Base-by-base conservation (phyloP, 2,888 invertebrate genomes). In the Anagyrus pseudococci region DNA sequence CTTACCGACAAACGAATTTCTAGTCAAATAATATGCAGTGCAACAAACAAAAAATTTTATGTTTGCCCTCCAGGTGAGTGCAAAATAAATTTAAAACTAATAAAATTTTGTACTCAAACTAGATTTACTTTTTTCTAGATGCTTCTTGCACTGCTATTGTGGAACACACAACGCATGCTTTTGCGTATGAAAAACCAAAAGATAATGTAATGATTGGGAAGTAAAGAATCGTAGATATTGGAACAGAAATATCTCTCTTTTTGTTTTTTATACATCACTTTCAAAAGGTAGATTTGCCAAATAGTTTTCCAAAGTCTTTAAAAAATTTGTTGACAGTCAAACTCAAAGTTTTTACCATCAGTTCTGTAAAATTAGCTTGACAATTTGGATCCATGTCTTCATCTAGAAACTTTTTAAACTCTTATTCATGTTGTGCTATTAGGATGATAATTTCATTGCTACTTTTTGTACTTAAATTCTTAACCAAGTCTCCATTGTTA, bases 1-100 rank as follows among this genome's bases (percentile, higher is more conserved):
- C 79, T 79, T 50, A 72, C 73, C 13, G 72, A 73, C 25, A 79
- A 76, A 72, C 68, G 69, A 19, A 66, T 68, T 61, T 67, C 62
- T 19, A 71, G 74, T 4, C 79, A 79, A 59, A 75, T 79, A 19
- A 72, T 88, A 40, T 87, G 87, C 72, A 86, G 87, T 20, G 88
- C 88, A 75, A 81, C 83, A 58, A 84, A 85, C 69, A 83, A 84
- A 69, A 85, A 87, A 69, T 88, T 86, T 72, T 82, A 84, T 43
- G 70, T 83, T 6, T 84, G 84, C 68, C 78, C 87, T 13, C 79
- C 83, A 67, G 75, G 82, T 82, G 73, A 72, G 67, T n/a, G n/a
- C 47, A 10, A 7, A 15, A 17, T 15, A n/a, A n/a, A n/a, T n/a
- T n/a, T n/a, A n/a, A n/a, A n/a, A n/a, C n/a, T n/a, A n/a, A n/a